A percentile compares a stretch with the other conserved stretches of the same genome.
Conservation (phyloP, 2,113 vertebrate species). For the Psittacula cyanocephala region DNA sequence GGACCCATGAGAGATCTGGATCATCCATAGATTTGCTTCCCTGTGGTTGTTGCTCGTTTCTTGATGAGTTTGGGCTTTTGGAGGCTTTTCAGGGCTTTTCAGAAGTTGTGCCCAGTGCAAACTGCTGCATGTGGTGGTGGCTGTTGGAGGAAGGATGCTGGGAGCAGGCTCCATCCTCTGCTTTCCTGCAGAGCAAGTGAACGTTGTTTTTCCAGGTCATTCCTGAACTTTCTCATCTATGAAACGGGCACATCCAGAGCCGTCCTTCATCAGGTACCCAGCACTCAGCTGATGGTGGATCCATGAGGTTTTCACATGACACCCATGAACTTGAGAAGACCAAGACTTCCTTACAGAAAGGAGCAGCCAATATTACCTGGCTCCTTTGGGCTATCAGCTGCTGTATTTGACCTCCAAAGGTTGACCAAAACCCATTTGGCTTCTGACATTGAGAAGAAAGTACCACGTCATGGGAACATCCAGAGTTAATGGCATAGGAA, state of each 20-base stretch:
- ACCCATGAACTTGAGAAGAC: neutral
- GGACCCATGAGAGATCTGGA: neutral
- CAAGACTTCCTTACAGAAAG: neutral
- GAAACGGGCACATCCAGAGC: neutral
- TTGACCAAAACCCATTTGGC: neutral
- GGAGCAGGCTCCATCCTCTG: neutral
- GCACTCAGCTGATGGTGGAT: neutral
- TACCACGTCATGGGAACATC: neutral
- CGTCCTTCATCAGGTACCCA: neutral
- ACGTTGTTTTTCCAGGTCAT: neutral
- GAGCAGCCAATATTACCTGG: neutral
- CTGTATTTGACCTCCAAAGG: neutral
- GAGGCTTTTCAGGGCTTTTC: neutral
- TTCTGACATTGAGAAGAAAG: neutral
- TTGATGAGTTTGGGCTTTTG: neutral
- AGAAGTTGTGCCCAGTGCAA: neutral
- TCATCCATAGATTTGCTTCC: fast-evolving
- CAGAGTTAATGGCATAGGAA: neutral
- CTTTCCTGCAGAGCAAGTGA: neutral
- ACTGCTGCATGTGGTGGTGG: neutral
- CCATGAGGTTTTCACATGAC: neutral
- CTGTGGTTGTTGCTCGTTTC: neutral
- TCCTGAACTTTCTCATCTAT: neutral
- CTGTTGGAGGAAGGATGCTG: neutral
- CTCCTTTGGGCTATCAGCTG: neutral